These are phyloP conservation scores for Poeciliopsis occidentalis DNA, from an alignment of 2,113 vertebrate genomes.

Conservation along the genomic window DNA sequence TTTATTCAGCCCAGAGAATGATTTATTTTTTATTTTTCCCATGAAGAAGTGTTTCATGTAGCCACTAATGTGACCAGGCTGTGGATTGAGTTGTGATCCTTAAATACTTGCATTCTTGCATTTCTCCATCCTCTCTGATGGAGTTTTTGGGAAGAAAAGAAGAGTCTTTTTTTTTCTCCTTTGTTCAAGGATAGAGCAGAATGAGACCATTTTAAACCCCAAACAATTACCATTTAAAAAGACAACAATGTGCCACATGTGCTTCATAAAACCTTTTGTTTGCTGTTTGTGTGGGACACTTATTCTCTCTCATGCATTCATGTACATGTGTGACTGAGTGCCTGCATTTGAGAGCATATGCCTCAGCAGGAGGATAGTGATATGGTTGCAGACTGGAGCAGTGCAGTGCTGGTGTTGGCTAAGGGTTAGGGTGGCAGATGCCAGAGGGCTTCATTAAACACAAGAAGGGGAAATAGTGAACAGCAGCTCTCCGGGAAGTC, in stretches of 20 bases:
- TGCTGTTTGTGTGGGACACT: conserved; percentile 56
- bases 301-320: conserved; percentile 34
- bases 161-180: conserved; percentile 44
- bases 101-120: conserved; percentile 48
- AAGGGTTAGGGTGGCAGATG: conserved; percentile 55
- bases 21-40: conserved; percentile 31
- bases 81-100: conserved; percentile 55
- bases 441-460: conserved; percentile 77
- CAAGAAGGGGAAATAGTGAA: conserved; percentile 59
- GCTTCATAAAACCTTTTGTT: conserved; percentile 68
- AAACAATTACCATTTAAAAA: conserved; percentile 69
- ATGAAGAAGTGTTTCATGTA: conserved; percentile 57
- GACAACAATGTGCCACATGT: conserved; percentile 54
- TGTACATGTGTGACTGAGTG: conserved; percentile 32
- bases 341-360: conserved; percentile 24
- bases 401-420: conserved; percentile 60
- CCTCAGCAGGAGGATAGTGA: conserved; percentile 42
- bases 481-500: conserved; percentile 67
- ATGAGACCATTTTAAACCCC: conserved; percentile 64
- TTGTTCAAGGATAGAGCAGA: conserved; percentile 72
- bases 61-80: conserved; percentile 32
- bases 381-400: conserved; percentile 51
- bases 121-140: conserved; percentile 48
- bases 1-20: conserved; percentile 46
- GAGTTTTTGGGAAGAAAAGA: conserved; percentile 39